Evolutionary conservation across 2,113 vertebrate species (phyloP).

Genomic region (Phainopepla nitens): DNA sequence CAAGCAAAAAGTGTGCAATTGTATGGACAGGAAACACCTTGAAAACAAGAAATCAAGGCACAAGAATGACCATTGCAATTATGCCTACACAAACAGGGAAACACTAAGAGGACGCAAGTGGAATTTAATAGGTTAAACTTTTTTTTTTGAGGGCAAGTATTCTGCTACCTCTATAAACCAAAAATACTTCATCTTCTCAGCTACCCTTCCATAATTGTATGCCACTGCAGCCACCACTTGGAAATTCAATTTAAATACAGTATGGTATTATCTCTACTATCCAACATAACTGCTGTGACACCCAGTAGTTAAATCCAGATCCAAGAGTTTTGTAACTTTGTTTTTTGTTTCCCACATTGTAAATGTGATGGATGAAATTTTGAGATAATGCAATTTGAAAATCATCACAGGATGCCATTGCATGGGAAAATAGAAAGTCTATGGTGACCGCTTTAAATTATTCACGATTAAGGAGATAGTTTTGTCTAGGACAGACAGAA

Average conservation of each 20-base stretch:
- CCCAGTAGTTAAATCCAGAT: not conserved
- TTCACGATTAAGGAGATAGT: slow-evolving; percentile 20
- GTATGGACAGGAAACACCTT: not conserved
- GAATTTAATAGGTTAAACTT: not conserved
- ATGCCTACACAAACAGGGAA: not conserved
- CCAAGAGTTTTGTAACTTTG: not conserved
- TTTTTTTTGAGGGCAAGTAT: not conserved
- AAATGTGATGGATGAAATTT: slow-evolving; percentile 48
- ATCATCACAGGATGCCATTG: slow-evolving; percentile 44
- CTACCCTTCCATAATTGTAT: not conserved
- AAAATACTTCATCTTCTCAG: not conserved
- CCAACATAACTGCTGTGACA: not conserved
- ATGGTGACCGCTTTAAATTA: slow-evolving; percentile 34
- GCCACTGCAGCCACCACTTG: not conserved
- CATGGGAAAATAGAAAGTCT: slow-evolving; percentile 14
- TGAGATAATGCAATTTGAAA: slow-evolving; percentile 43
- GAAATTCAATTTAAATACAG: not conserved
- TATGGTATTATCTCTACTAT: not conserved
- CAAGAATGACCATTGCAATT: not conserved
- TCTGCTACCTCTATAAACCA: not conserved
- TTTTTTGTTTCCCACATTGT: slow-evolving; percentile 29
- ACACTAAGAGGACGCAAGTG: not conserved
- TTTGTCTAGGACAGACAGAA: not conserved
- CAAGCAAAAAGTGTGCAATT: not conserved
- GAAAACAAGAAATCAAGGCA: not conserved